Base-by-base conservation (phyloP, 2,888 invertebrate species). In the Gnatocerus cornutus region DNA sequence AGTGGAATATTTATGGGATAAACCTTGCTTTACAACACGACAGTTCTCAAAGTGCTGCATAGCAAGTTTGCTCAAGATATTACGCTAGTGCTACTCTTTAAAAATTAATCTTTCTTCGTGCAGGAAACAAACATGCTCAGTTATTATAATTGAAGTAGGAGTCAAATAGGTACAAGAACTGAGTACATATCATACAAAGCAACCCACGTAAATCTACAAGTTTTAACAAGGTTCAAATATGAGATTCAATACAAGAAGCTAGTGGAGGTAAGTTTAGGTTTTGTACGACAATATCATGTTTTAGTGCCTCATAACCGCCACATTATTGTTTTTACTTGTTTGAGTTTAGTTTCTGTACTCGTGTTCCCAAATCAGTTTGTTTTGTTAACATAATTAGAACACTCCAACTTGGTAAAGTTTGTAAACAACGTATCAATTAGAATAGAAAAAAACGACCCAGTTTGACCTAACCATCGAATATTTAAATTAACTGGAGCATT, bases 241-340 rank as follows among this genome's bases (percentile, higher is more conserved):
- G 46, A 16, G 16, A 4, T 46, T 46, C 14, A 4, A 14, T 46
- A 16, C 16, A 14, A 9, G 16, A 14, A 46, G n/a, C 46, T 46
- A 16, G 16, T 46, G 3, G 16, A 9, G 16, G n/a, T 14, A 46
- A 14, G 14, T 14, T 46, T 16, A 9, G 8, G 7, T 16, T 46
- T 6, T 14, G 14, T 9, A 5, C 46, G 13, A 43, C 43, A 43
- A 43, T 43, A 12, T 43, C 43, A 12, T 46, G 46, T 46, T 46
- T 43, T 16, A 16, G 14, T 46, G 46, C 5, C 46, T 46, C 46
- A 14, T 46, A 16, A 46, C 13, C 8, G 16, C 14, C 8, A 16
- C 5, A 3, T 14, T 46, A 46, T 16, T 16, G 46, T 46, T 46
- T 46, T 46, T 46, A 46, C 5, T 16, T 46, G 46, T 45, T 13